Evolutionary conservation across 1,140 invertebrate genomes (phyloP).

Genomic region (Subanguina moxae): DNA sequence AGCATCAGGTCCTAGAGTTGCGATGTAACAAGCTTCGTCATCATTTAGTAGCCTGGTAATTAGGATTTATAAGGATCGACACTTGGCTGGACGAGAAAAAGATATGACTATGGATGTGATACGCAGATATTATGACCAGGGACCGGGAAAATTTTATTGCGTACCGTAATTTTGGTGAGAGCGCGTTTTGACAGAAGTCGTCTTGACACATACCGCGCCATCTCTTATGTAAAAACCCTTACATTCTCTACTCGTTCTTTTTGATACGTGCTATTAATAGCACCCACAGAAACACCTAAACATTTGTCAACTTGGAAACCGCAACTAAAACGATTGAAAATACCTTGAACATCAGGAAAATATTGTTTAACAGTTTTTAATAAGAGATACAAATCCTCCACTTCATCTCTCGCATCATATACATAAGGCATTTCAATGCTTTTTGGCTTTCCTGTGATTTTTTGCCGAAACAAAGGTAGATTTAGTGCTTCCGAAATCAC

Average conservation of each 20-base stretch:
- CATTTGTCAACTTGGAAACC: neutral
- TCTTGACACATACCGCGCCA: no score
- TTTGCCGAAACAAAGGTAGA: constrained; percentile 76
- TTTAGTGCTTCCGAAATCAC: constrained; percentile 78
- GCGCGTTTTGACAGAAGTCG: no score
- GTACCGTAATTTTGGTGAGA: no score
- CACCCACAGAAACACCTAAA: constrained; percentile 88
- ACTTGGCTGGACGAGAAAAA: no score
- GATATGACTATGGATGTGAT: no score
- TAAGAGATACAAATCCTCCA: constrained; percentile 90
- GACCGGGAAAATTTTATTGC: no score
- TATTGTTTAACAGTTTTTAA: constrained; percentile 76
- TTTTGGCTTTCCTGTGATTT: constrained; percentile 75
- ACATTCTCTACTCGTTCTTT: constrained; percentile 79
- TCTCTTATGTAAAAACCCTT: neutral
- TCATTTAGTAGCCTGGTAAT: no score
- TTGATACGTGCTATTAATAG: constrained; percentile 96
- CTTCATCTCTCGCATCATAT: constrained; percentile 84
- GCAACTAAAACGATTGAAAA: neutral
- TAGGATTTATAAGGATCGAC: no score
- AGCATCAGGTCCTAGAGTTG: no score
- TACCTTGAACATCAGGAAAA: constrained; percentile 56
- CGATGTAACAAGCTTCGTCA: no score
- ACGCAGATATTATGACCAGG: no score
- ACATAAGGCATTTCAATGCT: constrained; percentile 75